These are phyloP conservation scores for Caerostris darwini DNA, from an alignment of 1,140 invertebrate species.

Conservation along the genomic window DNA sequence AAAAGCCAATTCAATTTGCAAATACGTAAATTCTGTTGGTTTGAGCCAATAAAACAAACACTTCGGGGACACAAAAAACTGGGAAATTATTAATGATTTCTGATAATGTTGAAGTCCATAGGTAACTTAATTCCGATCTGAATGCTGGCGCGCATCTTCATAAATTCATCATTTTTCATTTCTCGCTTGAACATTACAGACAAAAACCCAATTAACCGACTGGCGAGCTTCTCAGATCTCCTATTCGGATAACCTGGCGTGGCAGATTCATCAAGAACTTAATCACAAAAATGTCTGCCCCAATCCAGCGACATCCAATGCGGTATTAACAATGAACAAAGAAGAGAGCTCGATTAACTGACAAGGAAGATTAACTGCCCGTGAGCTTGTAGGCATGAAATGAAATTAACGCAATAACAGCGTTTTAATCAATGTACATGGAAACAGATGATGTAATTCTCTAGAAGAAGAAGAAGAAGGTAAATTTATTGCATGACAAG, in stretches of 20 bases:
- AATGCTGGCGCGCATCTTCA: neutral
- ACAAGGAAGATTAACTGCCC: neutral
- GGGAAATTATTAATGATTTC: neutral
- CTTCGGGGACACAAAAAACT: neutral
- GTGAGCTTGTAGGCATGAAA: neutral
- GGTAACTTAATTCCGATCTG: neutral
- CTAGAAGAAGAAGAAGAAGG: neutral
- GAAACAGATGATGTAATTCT: neutral
- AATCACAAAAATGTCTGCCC: neutral
- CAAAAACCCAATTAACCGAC: neutral
- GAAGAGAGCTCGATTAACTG: neutral
- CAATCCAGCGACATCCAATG: neutral
- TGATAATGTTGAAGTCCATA: neutral
- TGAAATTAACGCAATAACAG: neutral
- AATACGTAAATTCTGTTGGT: too few relatives aligned
- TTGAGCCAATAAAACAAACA: too few relatives aligned
- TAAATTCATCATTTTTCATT: neutral
- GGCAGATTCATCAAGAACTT: neutral
- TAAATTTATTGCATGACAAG: neutral
- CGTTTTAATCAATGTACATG: neutral
- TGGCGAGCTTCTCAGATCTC: neutral
- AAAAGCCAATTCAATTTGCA: too few relatives aligned
- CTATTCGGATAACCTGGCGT: neutral
- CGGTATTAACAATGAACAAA: neutral
- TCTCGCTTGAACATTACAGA: neutral